A percentile compares a stretch with the other conserved stretches of the same genome.
These are phyloP conservation scores for Dolichopus griseipennis DNA, from an alignment of 2,888 invertebrate species.

Conservation along the genomic window DNA sequence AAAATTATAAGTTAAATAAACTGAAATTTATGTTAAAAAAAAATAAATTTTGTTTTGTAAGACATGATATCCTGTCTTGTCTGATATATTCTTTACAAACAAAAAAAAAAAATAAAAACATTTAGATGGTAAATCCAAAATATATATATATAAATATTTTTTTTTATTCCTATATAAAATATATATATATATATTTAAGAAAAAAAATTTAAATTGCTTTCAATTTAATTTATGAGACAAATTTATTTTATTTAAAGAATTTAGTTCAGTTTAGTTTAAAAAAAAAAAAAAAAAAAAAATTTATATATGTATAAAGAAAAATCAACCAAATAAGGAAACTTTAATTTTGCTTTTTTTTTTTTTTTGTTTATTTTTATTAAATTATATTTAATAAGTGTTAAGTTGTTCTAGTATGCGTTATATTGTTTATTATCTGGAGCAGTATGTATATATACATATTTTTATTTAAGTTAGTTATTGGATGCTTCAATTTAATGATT, in stretches of 20 bases:
- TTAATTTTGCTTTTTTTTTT: background rate
- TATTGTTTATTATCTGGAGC: background rate
- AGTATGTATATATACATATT: background rate
- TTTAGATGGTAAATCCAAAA: too few relatives aligned
- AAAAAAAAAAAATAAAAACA: too few relatives aligned
- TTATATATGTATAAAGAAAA: background rate
- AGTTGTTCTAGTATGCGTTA: background rate
- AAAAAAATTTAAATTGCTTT: slow-evolving; percentile 2
- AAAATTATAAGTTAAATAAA: slow-evolving; percentile 6
- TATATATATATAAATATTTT: background rate
- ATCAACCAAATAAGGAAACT: slow-evolving; percentile 2
- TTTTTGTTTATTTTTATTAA: background rate
- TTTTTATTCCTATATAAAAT: background rate
- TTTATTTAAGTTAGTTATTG: background rate
- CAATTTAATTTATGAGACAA: slow-evolving; percentile 6
- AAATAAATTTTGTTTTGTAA: background rate
- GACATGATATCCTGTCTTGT: slow-evolving; percentile 4
- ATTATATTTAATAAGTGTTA: slow-evolving; percentile 6
- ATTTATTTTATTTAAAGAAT: slow-evolving; percentile 6
- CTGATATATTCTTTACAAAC: background rate
- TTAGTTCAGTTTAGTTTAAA: background rate
- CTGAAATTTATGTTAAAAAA: slow-evolving; percentile 5
- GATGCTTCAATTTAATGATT: background rate
- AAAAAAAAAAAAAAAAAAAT: too few relatives aligned
- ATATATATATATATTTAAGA: background rate